Evolutionary conservation across 2,113 vertebrate species (phyloP).

Genomic region (Coryphaenoides rupestris): DNA sequence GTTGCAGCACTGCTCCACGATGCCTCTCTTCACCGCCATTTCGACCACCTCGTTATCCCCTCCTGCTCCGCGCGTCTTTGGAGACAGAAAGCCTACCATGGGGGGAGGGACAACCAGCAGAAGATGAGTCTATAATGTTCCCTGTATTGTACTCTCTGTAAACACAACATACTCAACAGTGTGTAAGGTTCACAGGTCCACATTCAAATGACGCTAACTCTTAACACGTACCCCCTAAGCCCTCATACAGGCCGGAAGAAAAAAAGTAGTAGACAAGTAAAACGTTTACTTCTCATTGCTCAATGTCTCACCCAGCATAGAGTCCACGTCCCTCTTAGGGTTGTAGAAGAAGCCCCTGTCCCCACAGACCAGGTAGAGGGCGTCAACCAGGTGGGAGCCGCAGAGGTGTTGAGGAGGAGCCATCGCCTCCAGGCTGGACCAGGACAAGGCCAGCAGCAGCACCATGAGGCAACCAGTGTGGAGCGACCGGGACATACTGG

Average conservation of each 20-base stretch:
- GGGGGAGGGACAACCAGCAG: neutral
- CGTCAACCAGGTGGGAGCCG: constrained; percentile 91
- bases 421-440: constrained; percentile 45
- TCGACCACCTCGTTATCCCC: constrained; percentile 71
- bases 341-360: constrained; percentile 89
- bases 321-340: constrained; percentile 79
- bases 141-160: too few species aligned
- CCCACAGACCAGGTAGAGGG: constrained; percentile 88
- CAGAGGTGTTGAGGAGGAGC: constrained; percentile 83
- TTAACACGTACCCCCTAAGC: too few species aligned
- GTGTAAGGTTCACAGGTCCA: too few species aligned
- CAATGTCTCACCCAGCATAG: constrained; percentile 70
- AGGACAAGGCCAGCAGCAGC: constrained; percentile 68
- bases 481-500: constrained; percentile 82
- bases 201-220: too few species aligned
- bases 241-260: too few species aligned
- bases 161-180: too few species aligned
- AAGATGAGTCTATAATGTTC: neutral
- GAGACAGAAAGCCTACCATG: constrained; percentile 55
- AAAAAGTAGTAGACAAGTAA: too few species aligned
- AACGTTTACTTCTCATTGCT: too few species aligned
- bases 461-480: constrained; percentile 74
- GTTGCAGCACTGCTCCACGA: constrained; percentile 92
- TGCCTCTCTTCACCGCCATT: constrained; percentile 82
- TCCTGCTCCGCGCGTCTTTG: constrained; percentile 57